Base-by-base conservation (phyloP, 2,888 invertebrate species). In the Mechanitis messenoides region DNA sequence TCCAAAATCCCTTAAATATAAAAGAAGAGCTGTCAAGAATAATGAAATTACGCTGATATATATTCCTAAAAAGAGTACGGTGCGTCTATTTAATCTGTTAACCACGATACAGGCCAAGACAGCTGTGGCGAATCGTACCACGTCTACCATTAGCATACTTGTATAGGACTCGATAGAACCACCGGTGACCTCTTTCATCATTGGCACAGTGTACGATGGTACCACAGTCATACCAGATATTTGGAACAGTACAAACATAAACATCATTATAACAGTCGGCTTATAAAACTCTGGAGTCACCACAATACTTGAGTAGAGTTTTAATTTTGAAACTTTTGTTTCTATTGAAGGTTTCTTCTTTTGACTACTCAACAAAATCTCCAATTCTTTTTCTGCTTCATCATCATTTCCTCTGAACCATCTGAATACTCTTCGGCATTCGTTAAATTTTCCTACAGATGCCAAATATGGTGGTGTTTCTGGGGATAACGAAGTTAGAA, bases 151-250 rank as follows among this genome's bases (percentile, higher is more conserved):
- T 3, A 94, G 77, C 75, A 93, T 94, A 56, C 93, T 93, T 45
- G 92, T 74, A 61, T 93, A 92, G 2, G 92, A 86, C 69, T 93
- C 91, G 5, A 94, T 89, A 2, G 84, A 80, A 1, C 91, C 88
- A 6, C 91, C 92, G 0, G 93, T 90, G 1, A 92, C 91, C 60
- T 92, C 90, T 9, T 87, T 81, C 83, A 94, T 92, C 70, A 94
- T 92, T 3, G 91, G 87, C 1, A 94, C 92, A 0, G 93, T 93
- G 70, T 94, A 94, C 0, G 93, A 94, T 0, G 92, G 92, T 6
- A 95, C 91, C 0, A 93, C 93, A 58, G 94, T 94, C 74, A 93
- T 92, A 0, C 94, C 94, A 3, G 93, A 92, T 69, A 94, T 89
- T 80, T 94, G 94, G 65, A 93, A 92, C 4, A 92, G 90, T 0